Base-by-base conservation (phyloP, 2,888 invertebrate species). In the Ochropleura plecta region DNA sequence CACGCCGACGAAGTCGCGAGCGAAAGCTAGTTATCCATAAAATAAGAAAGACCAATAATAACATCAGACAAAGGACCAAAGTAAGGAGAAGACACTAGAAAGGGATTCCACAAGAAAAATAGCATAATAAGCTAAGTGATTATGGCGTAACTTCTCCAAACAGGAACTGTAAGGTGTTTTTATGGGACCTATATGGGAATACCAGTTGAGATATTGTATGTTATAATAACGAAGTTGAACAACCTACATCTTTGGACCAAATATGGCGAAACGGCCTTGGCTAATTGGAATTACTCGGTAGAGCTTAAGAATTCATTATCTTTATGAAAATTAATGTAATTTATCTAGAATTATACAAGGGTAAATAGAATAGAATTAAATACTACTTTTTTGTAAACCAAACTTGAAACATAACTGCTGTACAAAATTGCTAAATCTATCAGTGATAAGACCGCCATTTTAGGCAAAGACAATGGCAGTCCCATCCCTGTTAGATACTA, bases 181-280 rank as follows among this genome's bases (percentile, higher is more conserved):
- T 85, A 53, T 66, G 6, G 0, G 14, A 51, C 71, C 8, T 16
- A 0, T 72, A 78, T 10, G 71, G 82, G 42, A 40, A 69, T 74
- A 78, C 83, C 44, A 67, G 78, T 76, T 72, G 64, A 55, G 42
- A 62, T 70, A 78, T 71, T 65, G 70, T 71, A 60, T 73, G 68
- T 71, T 73, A 55, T 73, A 71, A 73, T 83, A 60, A 71, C 42
- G 57, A 66, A 82, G 85, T 76, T 68, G 46, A 85, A 72, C 30
- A 20, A 82, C 64, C 76, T 70, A 42, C 55, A 0, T n/a, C 40
- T 70, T 42, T 18, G 14, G 59, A 70, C 18, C 12, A 4, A 30
- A n/a, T 9, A 62, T 20, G 48, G 44, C 14, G 14, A 12, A 30
- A 14, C 40, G 73, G 46, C 78, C 63, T 74, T 57, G 70, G 53